Conservation (phyloP, 2,888 invertebrate species). For the Eucriotettix oculatus region DNA sequence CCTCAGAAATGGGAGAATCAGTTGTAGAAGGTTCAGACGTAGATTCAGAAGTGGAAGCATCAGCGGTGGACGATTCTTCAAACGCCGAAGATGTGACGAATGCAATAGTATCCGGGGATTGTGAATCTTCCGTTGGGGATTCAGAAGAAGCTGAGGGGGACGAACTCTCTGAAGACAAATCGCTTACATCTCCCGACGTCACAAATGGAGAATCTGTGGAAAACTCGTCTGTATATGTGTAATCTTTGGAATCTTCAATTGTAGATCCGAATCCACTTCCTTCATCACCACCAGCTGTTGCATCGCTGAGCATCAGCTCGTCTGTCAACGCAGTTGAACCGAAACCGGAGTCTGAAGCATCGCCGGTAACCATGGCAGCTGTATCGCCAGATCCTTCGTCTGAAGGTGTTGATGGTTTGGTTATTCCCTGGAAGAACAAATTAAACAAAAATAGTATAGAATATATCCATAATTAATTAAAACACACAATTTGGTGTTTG, state of each 20-base stretch:
- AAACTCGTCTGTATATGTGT: background rate
- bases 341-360: conserved; percentile 22
- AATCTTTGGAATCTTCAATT: background rate
- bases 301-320: conserved; percentile 34
- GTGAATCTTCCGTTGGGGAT: background rate
- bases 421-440: too few relatives aligned
- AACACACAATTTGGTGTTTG: too few relatives aligned
- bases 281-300: background rate
- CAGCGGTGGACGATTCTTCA: background rate
- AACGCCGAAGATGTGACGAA: background rate
- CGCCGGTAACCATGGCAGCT: background rate
- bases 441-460: too few relatives aligned
- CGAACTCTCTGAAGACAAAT: too few relatives aligned
- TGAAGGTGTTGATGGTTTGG: too few relatives aligned
- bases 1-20: background rate
- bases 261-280: conserved; percentile 1
- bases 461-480: background rate
- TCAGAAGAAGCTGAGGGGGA: background rate
- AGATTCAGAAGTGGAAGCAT: background rate
- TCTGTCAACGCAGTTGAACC: conserved; percentile 20
- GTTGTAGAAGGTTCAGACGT: background rate
- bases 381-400: background rate
- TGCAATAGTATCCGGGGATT: background rate
- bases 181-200: background rate
- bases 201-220: background rate